Conservation (phyloP, 1,140 invertebrate genomes). For the Nylanderia fulva region DNA sequence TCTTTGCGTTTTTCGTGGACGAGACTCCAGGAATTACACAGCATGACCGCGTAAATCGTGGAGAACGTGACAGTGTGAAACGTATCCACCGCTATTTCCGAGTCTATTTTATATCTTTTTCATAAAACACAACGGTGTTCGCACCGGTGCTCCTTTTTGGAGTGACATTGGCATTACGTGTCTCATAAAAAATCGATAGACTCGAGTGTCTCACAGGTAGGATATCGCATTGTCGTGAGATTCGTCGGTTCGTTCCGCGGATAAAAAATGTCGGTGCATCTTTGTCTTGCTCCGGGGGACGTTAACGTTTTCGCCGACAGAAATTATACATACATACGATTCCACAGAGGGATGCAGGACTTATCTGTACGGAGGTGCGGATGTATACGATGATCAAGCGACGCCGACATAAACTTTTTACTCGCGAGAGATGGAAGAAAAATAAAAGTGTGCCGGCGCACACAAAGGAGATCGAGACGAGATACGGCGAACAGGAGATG, state of each 20-base stretch:
- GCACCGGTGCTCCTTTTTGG: constrained; percentile 13
- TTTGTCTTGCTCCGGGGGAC: background rate
- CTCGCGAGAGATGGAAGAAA: constrained; percentile 2
- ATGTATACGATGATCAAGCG: constrained; percentile 26
- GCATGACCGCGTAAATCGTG: constrained; percentile 28
- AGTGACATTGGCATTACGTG: constrained; percentile 51
- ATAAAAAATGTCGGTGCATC: background rate
- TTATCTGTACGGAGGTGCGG: background rate
- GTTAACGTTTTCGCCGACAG: constrained; percentile 36
- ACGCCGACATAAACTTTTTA: constrained; percentile 13
- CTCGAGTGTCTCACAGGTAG: constrained; percentile 10
- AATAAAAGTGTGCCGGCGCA: constrained; percentile 25
- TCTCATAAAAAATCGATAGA: constrained; percentile 52
- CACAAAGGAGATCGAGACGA: constrained; percentile 39
- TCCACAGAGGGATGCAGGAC: background rate
- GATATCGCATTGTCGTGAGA: constrained; percentile 41
- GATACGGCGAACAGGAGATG: constrained; percentile 40
- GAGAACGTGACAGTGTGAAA: constrained; percentile 36
- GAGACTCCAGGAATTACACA: constrained; percentile 12
- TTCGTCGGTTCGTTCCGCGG: background rate
- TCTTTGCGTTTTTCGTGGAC: background rate
- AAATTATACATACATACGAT: constrained; percentile 32
- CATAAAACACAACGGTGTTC: constrained; percentile 32
- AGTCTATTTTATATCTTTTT: constrained; percentile 50
- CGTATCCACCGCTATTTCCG: constrained; percentile 12